Evolutionary conservation across 2,113 vertebrate species (phyloP).

Genomic region (Pontoporia blainvillei): DNA sequence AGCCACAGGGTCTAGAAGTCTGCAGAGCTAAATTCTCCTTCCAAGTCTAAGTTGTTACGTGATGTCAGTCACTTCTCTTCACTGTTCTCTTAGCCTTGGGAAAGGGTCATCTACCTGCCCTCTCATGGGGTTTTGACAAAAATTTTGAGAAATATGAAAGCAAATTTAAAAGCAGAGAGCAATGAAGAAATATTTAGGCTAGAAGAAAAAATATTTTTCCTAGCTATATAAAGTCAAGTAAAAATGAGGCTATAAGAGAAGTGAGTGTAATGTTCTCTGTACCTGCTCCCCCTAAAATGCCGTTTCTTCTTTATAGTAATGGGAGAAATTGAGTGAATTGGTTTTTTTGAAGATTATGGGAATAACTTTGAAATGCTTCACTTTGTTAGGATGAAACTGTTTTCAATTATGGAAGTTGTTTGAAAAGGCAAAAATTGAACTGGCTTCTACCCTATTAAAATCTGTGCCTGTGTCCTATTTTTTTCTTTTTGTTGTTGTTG

Average conservation of each 20-base stretch:
- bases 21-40: neutral
- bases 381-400: neutral
- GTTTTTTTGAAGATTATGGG: neutral
- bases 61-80: neutral
- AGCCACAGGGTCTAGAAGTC: neutral
- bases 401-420: constrained; percentile 7
- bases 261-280: neutral
- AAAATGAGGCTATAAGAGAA: neutral
- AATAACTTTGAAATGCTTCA: neutral
- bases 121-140: neutral
- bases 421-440: neutral
- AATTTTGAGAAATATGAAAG: neutral
- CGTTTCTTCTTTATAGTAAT: neutral
- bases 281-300: too few species aligned
- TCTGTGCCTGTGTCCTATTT: neutral
- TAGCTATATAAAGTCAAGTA: neutral
- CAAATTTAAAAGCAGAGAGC: neutral
- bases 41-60: neutral
- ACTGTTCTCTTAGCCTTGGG: neutral
- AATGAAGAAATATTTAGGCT: neutral
- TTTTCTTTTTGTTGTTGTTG: neutral
- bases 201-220: neutral
- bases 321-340: neutral
- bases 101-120: neutral
- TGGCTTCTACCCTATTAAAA: neutral